phyloP scores from a whole-genome alignment of 2,797 vertebrate species.

The Agapornis canus region DNA sequence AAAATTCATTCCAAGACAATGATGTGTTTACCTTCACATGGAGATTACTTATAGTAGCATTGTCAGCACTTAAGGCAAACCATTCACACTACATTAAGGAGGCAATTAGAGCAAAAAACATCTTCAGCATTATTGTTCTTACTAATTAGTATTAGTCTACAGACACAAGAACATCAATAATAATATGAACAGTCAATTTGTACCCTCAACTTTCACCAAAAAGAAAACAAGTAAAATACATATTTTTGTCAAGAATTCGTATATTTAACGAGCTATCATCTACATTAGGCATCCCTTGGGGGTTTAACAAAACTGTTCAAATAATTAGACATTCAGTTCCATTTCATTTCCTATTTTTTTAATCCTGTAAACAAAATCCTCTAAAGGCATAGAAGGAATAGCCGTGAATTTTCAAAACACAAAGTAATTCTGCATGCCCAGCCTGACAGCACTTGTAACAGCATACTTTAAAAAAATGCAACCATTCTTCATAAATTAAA shows the following conservation, averaged over 20 bases:
- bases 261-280: constrained; percentile 54
- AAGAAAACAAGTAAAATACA: constrained; percentile 30
- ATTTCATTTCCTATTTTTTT: neutral
- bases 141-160: constrained; percentile 70
- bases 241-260: neutral
- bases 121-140: constrained; percentile 71
- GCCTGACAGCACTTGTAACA: neutral
- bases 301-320: constrained; percentile 45
- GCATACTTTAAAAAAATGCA: neutral
- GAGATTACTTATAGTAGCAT: constrained; percentile 62
- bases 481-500: neutral
- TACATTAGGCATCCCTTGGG: constrained; percentile 6
- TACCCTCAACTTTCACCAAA: constrained; percentile 19
- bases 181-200: constrained; percentile 41
- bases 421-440: neutral
- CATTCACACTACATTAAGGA: constrained; percentile 68
- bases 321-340: constrained; percentile 26
- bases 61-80: constrained; percentile 73
- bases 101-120: constrained; percentile 73
- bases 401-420: neutral
- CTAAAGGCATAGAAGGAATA: neutral
- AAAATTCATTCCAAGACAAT: constrained; percentile 60
- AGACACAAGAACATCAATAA: constrained; percentile 54
- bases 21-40: constrained; percentile 57
- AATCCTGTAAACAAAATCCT: neutral